phyloP scores from a whole-genome alignment of 2,113 vertebrate species.

The Urocitellus parryii region DNA sequence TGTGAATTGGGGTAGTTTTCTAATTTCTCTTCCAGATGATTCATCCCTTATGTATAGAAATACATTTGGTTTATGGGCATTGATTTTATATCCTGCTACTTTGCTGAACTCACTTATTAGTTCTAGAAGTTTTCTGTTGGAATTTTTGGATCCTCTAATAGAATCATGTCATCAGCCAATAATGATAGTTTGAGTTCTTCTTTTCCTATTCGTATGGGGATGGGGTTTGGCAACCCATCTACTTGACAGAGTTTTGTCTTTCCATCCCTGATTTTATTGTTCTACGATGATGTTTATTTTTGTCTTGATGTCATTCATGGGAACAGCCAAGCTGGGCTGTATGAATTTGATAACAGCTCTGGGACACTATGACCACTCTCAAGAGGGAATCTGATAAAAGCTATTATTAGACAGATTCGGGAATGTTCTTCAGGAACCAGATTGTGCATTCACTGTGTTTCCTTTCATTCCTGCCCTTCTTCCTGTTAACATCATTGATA shows the following conservation, averaged over 20 bases:
- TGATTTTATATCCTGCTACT: too few relatives aligned
- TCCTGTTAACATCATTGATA: neutral
- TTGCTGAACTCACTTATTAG: too few relatives aligned
- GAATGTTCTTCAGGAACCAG: neutral
- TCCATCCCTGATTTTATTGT: neutral
- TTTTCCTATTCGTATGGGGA: too few relatives aligned
- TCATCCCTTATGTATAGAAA: too few relatives aligned
- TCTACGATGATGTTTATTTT: neutral
- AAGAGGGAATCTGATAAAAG: neutral
- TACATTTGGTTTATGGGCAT: too few relatives aligned
- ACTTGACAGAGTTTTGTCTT: neutral
- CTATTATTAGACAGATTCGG: neutral
- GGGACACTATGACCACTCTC: neutral
- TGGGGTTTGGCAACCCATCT: neutral
- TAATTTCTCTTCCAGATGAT: too few relatives aligned
- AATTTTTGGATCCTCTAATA: too few relatives aligned
- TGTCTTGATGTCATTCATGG: neutral
- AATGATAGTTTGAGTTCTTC: too few relatives aligned
- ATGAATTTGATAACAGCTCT: neutral
- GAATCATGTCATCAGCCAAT: too few relatives aligned
- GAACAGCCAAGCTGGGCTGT: neutral
- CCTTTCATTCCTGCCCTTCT: neutral
- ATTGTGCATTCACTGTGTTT: neutral
- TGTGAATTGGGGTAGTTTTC: too few relatives aligned
- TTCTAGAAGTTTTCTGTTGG: too few relatives aligned